Percentiles rank a stretch among this genome's conserved stretches.
Conservation (phyloP, 2,113 vertebrate species). For the Hippocampus barbouri region DNA sequence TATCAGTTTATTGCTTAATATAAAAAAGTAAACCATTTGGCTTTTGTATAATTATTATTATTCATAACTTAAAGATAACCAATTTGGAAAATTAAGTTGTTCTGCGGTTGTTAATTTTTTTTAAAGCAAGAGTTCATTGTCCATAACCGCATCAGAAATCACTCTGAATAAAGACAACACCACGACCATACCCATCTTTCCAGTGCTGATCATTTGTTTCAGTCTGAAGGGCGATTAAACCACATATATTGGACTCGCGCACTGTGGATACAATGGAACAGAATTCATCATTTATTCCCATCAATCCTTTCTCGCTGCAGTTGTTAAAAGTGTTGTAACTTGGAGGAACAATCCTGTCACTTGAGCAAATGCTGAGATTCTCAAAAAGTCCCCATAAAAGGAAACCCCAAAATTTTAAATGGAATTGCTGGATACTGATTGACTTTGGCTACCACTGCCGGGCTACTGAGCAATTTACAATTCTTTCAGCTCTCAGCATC, state of each 20-base stretch:
- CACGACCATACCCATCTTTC: neutral
- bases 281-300: too few relatives aligned
- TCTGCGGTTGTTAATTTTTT: too few relatives aligned
- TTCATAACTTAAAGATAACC: neutral
- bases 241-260: too few relatives aligned
- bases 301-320: too few relatives aligned
- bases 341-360: neutral
- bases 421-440: neutral
- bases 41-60: neutral
- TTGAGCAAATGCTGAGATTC: neutral
- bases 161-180: neutral
- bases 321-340: neutral
- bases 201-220: neutral
- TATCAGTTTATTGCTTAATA: neutral
- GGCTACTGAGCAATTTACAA: too few relatives aligned
- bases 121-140: neutral
- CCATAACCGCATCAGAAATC: neutral
- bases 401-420: neutral
- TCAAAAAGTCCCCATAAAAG: neutral
- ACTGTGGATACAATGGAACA: too few relatives aligned
- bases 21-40: neutral
- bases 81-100: neutral
- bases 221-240: neutral
- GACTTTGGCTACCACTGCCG: too few relatives aligned
- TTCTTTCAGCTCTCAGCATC: too few relatives aligned